Evolutionary conservation across 2,888 invertebrate species (phyloP).

Genomic region (Polia nebulosa): DNA sequence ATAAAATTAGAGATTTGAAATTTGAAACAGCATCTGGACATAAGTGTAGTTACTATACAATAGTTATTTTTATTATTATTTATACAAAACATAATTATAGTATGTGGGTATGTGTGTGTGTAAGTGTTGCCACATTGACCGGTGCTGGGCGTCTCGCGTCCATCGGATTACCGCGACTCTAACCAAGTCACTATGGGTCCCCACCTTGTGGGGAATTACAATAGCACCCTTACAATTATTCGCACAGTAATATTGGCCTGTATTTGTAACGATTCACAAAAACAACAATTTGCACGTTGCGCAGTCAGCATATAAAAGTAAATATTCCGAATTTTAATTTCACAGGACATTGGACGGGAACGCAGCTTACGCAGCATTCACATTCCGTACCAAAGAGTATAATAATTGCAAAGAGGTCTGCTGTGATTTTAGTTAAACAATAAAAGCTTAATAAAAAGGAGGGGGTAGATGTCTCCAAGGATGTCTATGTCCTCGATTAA

Average conservation of each 20-base stretch:
- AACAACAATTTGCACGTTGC: slow-evolving; percentile 30
- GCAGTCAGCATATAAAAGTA: slow-evolving; percentile 30
- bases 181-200: no score
- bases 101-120: no score
- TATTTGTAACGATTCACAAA: slow-evolving; percentile 1
- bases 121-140: no score
- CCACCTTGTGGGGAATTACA: neutral
- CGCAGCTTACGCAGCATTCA: slow-evolving; percentile 49
- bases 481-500: slow-evolving; percentile 65
- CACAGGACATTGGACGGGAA: slow-evolving; percentile 44
- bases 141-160: no score
- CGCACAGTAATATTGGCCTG: slow-evolving; percentile 5
- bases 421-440: slow-evolving; percentile 23
- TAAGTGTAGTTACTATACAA: no score
- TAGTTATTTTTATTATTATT: no score
- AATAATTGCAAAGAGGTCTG: slow-evolving; percentile 28
- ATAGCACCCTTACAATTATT: neutral
- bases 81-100: no score
- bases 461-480: slow-evolving; percentile 35
- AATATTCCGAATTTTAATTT: slow-evolving; percentile 52
- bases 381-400: slow-evolving; percentile 31
- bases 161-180: no score
- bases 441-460: slow-evolving; percentile 18
- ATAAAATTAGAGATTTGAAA: no score
- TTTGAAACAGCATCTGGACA: no score